These are phyloP conservation scores for Percopsis transmontana DNA, from an alignment of 2,113 vertebrate species.

Conservation along the genomic window DNA sequence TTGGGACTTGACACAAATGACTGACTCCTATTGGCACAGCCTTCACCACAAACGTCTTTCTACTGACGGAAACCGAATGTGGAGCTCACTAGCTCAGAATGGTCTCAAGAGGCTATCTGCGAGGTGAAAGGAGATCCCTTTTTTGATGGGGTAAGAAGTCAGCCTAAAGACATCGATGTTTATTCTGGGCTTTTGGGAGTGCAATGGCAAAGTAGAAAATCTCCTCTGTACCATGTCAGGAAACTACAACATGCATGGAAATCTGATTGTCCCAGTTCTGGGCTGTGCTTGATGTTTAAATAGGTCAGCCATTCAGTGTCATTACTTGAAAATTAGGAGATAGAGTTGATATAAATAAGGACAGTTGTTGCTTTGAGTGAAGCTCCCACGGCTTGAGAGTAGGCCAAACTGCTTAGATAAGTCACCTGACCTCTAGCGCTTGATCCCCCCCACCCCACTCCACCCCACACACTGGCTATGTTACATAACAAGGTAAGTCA, in stretches of 20 bases:
- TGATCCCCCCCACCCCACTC: not conserved
- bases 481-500: conserved; percentile 22
- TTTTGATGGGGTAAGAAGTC: not conserved
- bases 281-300: conserved; percentile 28
- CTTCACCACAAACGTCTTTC: too few relatives aligned
- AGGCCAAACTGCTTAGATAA: conserved; percentile 11
- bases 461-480: not conserved
- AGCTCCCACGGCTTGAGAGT: not conserved
- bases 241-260: conserved; percentile 23
- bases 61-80: too few relatives aligned
- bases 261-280: conserved; percentile 39
- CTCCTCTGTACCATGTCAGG: not conserved
- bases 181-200: not conserved
- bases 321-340: conserved; percentile 12
- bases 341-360: conserved; percentile 20
- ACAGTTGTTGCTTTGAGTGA: not conserved
- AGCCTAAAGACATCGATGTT: not conserved
- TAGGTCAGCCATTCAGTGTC: conserved; percentile 30
- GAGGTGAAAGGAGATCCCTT: too few relatives aligned
- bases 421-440: conserved; percentile 25
- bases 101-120: too few relatives aligned
- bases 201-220: not conserved
- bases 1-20: too few relatives aligned
- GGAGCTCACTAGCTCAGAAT: too few relatives aligned
- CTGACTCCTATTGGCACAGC: too few relatives aligned